These are phyloP conservation scores for Xestia xanthographa DNA, from an alignment of 2,888 invertebrate genomes.

Conservation along the genomic window DNA sequence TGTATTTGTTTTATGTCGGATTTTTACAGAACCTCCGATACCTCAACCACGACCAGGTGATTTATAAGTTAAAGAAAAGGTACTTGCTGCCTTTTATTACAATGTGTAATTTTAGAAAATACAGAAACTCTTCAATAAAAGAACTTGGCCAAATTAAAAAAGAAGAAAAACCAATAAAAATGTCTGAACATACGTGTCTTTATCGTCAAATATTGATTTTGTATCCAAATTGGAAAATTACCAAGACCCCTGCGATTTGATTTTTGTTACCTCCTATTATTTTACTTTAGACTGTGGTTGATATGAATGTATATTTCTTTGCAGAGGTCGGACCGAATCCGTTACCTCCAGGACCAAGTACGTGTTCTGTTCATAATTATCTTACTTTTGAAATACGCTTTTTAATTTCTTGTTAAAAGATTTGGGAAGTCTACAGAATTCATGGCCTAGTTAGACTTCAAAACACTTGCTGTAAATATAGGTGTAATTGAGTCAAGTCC, in stretches of 20 bases:
- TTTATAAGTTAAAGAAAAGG: not conserved
- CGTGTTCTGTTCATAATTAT: not conserved
- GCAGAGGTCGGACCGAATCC: slow-evolving; percentile 34
- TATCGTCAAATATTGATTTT: not conserved
- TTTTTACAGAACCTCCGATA: slow-evolving; percentile 22
- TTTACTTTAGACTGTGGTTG: not conserved
- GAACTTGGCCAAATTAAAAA: not conserved
- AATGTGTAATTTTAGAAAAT: not conserved
- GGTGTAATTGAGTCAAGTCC: not conserved
- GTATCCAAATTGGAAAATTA: not conserved
- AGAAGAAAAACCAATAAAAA: not conserved
- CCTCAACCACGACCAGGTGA: slow-evolving; percentile 18
- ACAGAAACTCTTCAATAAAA: not conserved
- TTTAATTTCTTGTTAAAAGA: not conserved
- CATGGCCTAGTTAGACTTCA: not conserved
- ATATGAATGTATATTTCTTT: slow-evolving; percentile 14
- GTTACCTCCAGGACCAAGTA: slow-evolving; percentile 40
- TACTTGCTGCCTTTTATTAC: not conserved
- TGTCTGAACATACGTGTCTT: not conserved
- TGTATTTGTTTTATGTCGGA: slow-evolving; percentile 3
- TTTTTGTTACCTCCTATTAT: not conserved
- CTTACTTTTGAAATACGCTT: not conserved
- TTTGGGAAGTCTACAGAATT: not conserved
- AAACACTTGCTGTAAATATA: not conserved
- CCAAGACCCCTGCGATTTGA: not conserved